Evolutionary conservation across 2,113 vertebrate species (phyloP).

Genomic region (Hystrix cristata): DNA sequence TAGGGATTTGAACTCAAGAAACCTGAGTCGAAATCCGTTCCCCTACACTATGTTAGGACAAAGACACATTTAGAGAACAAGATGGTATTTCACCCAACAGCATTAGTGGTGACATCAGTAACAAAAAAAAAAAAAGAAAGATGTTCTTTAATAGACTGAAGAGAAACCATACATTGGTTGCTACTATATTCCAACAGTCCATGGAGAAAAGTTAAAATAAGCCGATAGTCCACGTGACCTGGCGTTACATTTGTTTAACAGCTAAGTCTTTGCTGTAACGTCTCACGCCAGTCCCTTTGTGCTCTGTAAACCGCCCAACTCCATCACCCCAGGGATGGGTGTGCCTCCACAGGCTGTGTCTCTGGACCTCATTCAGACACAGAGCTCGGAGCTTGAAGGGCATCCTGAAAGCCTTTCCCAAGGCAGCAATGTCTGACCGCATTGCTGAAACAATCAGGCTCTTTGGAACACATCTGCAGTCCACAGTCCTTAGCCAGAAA

Average conservation of each 20-base stretch:
- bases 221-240: neutral
- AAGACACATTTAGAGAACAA: neutral
- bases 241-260: neutral
- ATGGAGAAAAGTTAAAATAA: neutral
- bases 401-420: conserved; percentile 62
- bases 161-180: neutral
- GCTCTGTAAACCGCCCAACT: neutral
- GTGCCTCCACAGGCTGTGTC: conserved; percentile 35
- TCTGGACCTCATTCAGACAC: conserved; percentile 65
- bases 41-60: neutral
- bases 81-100: neutral
- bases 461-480: conserved; percentile 66
- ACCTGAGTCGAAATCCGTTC: neutral
- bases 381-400: conserved; percentile 49
- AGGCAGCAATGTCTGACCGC: conserved; percentile 65
- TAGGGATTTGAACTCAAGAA: conserved; percentile 17
- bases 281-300: conserved; percentile 21
- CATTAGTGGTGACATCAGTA: neutral
- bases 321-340: neutral
- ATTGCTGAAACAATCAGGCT: conserved; percentile 68
- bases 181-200: neutral
- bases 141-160: neutral
- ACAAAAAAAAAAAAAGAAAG: neutral
- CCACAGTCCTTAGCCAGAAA: conserved; percentile 62
- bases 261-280: conserved; percentile 7